Evolutionary conservation across 2,888 invertebrate genomes (phyloP), one percentile per base, ranked within the genome.

Genomic region (Sesia bembeciformis): DNA sequence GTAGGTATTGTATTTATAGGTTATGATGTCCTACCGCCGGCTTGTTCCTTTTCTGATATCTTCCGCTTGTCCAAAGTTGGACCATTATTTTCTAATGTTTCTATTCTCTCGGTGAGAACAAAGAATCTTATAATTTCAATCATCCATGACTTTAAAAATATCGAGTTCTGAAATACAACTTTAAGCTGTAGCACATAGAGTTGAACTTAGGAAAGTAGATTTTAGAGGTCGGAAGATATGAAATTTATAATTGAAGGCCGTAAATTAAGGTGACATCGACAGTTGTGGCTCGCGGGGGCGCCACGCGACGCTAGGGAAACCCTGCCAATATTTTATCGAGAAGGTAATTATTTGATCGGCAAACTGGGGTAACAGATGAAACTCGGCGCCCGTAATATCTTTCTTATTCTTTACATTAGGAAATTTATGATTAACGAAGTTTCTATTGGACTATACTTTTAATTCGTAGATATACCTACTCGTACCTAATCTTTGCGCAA

Each of bases 191-290:
- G 42, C 3, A 42, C n/a, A 42, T 42, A 59, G 38, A 54, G 56
- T 59, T 55, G 41, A 53, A 50, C 46, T 52, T 56, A 5, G 52
- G 38, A 49, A 49, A 41, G n/a, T 5, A 39, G 7, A 7, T 6
- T 39, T 5, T 50, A 4, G 38, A 40, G 49, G 52, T 50, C 40
- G 49, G 51, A 52, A 58, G 64, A 63, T 63, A 59, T 62, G 58
- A 63, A 53, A 61, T 89, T 89, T 86, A 87, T 90, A 90, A 90
- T 90, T 90, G 88, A 81, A 81, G 79, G 81, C 76, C 86, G 88
- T 90, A 90, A 90, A 90, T 90, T 90, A 89, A 90, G 84, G 89
- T 90, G 90, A 90, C 90, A 90, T 80, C 87, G 87, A 84, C 90
- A 90, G 86, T 90, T 89, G 89, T 81, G 86, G 81, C 84, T 73